These are phyloP conservation scores for Drosophila murphyi DNA, from an alignment of 1,140 invertebrate genomes.

Conservation along the genomic window DNA sequence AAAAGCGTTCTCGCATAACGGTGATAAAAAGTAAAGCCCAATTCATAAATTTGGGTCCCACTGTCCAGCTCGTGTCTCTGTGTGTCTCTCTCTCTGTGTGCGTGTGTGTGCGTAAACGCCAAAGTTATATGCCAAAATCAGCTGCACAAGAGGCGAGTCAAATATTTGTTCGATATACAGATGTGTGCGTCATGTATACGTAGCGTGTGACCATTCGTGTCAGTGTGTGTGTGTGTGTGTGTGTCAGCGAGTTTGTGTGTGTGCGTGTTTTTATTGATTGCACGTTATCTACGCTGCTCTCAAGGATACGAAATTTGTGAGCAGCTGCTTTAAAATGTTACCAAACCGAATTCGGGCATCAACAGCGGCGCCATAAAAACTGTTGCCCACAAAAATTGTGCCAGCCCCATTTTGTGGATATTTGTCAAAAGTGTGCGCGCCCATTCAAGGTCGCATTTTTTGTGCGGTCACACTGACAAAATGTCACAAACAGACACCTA, in stretches of 20 bases:
- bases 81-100: slow-evolving; percentile 9
- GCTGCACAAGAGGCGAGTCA: slow-evolving; percentile 20
- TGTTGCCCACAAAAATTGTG: slow-evolving; percentile 18
- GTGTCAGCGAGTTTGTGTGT: slow-evolving; percentile 5
- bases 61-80: neutral
- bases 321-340: slow-evolving; percentile 42
- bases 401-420: neutral
- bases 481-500: slow-evolving; percentile 70
- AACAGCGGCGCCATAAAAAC: slow-evolving; percentile 42
- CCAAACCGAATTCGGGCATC: slow-evolving; percentile 24
- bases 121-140: slow-evolving; percentile 43
- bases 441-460: slow-evolving; percentile 65
- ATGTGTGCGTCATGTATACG: slow-evolving; percentile 62
- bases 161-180: slow-evolving; percentile 13
- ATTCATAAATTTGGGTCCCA: slow-evolving; percentile 24
- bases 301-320: slow-evolving; percentile 34
- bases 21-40: slow-evolving; percentile 22
- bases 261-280: slow-evolving; percentile 66
- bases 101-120: slow-evolving; percentile 10
- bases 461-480: slow-evolving; percentile 48
- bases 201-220: slow-evolving; percentile 48
- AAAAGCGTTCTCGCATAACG: slow-evolving; percentile 30
- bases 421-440: slow-evolving; percentile 37
- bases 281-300: slow-evolving; percentile 36
- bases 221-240: slow-evolving; percentile 16